Evolutionary conservation across 2,888 invertebrate genomes (phyloP).

Genomic region (Synanthedon myopaeformis): DNA sequence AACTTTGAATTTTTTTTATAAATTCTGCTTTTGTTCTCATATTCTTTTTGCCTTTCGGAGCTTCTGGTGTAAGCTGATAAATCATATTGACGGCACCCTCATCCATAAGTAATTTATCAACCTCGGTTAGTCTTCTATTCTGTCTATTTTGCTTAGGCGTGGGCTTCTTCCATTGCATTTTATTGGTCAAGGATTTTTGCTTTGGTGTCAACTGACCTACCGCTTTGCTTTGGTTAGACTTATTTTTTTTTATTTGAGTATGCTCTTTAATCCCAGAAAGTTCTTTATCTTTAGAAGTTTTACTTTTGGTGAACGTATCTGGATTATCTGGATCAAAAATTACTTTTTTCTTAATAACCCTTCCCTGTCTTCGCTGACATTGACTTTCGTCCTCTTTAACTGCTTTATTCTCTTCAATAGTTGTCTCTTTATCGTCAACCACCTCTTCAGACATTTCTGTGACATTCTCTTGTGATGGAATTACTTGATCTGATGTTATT

Average conservation of each 20-base stretch:
- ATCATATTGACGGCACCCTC: slow-evolving; percentile 90
- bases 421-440: not conserved
- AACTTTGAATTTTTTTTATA: slow-evolving; percentile 72
- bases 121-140: slow-evolving; percentile 74
- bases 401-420: not conserved
- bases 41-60: slow-evolving; percentile 59
- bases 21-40: slow-evolving; percentile 70
- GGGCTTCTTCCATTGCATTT: slow-evolving; percentile 60
- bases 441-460: not conserved
- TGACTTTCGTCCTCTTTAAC: slow-evolving; percentile 34
- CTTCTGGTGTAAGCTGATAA: slow-evolving; percentile 77
- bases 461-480: slow-evolving; percentile 16
- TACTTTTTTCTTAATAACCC: slow-evolving; percentile 79
- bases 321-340: slow-evolving; percentile 80
- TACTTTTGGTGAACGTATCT: slow-evolving; percentile 59
- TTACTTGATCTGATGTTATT: slow-evolving; percentile 15
- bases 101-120: slow-evolving; percentile 83
- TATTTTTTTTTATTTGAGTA: slow-evolving; percentile 27
- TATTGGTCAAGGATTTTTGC: slow-evolving; percentile 46
- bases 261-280: slow-evolving; percentile 22
- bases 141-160: slow-evolving; percentile 57
- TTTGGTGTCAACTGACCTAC: slow-evolving; percentile 12
- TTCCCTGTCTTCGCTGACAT: slow-evolving; percentile 46
- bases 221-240: slow-evolving; percentile 19
- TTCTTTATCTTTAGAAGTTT: slow-evolving; percentile 38